Conservation (phyloP, 2,888 invertebrate species). For the Marronus borbonicus region DNA sequence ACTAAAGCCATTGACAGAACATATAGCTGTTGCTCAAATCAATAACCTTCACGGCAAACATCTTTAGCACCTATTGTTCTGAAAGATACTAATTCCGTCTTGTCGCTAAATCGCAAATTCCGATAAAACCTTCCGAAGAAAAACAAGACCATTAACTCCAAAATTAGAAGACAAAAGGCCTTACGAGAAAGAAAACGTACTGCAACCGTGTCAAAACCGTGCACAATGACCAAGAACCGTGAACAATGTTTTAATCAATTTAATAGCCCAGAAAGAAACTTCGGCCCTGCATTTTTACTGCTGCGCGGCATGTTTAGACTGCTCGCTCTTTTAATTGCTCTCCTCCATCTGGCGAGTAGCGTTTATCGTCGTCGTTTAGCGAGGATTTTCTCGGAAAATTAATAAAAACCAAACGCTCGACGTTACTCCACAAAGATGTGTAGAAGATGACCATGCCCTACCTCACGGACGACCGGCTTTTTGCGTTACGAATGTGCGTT, state of each 20-base stretch:
- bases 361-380: not conserved
- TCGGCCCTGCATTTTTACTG: not conserved
- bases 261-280: not conserved
- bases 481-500: slow-evolving; percentile 4
- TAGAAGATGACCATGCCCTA: not conserved
- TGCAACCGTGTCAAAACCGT: not conserved
- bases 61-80: too few relatives aligned
- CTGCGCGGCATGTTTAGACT: not conserved
- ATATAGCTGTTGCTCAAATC: too few relatives aligned
- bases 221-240: not conserved
- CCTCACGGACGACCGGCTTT: not conserved
- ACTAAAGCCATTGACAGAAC: too few relatives aligned
- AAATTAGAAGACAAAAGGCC: too few relatives aligned
- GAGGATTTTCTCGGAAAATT: not conserved
- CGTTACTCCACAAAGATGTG: not conserved
- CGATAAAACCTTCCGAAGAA: not conserved
- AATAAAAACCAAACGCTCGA: not conserved
- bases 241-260: slow-evolving; percentile 9
- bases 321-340: not conserved
- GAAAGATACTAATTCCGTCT: too few relatives aligned
- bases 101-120: not conserved
- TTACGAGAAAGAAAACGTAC: too few relatives aligned
- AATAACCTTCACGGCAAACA: too few relatives aligned
- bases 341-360: not conserved
- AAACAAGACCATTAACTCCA: not conserved